Evolutionary conservation across 2,113 vertebrate genomes (phyloP).

Genomic region (Pangasianodon hypophthalmus): DNA sequence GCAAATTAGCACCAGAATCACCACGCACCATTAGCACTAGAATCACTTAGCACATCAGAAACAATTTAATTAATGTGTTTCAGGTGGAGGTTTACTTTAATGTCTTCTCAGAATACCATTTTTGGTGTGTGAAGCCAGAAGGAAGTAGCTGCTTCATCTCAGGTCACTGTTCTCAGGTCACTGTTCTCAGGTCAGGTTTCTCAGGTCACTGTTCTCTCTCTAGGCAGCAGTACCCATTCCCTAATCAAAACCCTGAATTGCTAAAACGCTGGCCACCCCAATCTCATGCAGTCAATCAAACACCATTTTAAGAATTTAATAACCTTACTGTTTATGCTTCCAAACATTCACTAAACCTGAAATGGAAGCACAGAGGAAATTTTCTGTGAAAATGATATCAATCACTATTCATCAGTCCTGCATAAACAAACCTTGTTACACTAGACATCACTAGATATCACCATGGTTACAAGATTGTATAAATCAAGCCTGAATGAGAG

Average conservation of each 20-base stretch:
- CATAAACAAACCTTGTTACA: slow-evolving; percentile 2
- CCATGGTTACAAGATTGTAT: slow-evolving; percentile 33
- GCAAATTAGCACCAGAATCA: background rate
- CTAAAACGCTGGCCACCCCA: background rate
- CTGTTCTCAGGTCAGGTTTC: no score
- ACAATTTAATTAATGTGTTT: background rate
- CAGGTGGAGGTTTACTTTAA: background rate
- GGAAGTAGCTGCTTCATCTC: background rate
- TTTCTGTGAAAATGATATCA: background rate
- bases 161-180: background rate
- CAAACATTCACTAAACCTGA: background rate
- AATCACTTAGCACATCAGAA: background rate
- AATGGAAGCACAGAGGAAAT: background rate
- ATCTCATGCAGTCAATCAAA: background rate
- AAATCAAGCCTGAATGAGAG: slow-evolving; percentile 14
- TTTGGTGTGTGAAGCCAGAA: background rate
- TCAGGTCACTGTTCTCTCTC: background rate
- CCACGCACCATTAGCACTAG: no score
- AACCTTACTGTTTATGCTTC: background rate
- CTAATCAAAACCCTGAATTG: background rate
- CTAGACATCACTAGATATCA: background rate
- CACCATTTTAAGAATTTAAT: background rate
- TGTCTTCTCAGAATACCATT: no score
- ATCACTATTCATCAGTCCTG: background rate
- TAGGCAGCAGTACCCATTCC: background rate